phyloP scores from a whole-genome alignment of 2,888 invertebrate species.

The Papilio protenor region DNA sequence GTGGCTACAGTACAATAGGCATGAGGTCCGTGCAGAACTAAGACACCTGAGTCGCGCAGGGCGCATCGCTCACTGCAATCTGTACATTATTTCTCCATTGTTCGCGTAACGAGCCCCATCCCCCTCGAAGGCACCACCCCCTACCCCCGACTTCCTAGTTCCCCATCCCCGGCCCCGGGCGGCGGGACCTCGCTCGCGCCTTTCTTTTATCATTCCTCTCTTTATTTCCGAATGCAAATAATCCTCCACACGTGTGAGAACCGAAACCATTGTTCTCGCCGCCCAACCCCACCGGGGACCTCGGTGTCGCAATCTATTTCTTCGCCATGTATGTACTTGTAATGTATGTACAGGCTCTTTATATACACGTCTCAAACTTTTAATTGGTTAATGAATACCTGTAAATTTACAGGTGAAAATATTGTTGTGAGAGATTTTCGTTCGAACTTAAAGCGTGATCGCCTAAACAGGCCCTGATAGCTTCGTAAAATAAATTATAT shows the following conservation, averaged over 20 bases:
- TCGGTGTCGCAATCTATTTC: constrained; percentile 84
- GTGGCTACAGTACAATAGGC: constrained; percentile 50
- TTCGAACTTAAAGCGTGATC: not conserved
- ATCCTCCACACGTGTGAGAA: constrained; percentile 86
- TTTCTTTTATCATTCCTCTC: constrained; percentile 85
- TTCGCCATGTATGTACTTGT: constrained; percentile 81
- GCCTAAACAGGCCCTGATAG: too few species aligned
- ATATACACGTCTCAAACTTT: constrained; percentile 42
- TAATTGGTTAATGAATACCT: constrained; percentile 24
- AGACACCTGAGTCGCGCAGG: constrained; percentile 82
- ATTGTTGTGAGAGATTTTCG: not conserved
- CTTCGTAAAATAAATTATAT: too few species aligned
- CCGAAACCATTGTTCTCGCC: constrained; percentile 85
- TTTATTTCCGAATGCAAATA: constrained; percentile 86
- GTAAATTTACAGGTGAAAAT: not conserved
- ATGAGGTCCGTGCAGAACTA: constrained; percentile 74
- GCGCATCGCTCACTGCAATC: constrained; percentile 85
- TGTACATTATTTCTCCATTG: constrained; percentile 85
- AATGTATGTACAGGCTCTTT: constrained; percentile 65
- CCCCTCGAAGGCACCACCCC: constrained; percentile 60
- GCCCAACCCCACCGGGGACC: constrained; percentile 78
- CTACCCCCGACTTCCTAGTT: constrained; percentile 63
- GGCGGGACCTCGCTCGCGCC: constrained; percentile 84
- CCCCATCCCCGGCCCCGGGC: constrained; percentile 83
- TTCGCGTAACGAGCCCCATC: constrained; percentile 83